These are phyloP conservation scores for Microctenopoma lineatum DNA, from an alignment of 2,797 vertebrate species.

Conservation along the genomic window DNA sequence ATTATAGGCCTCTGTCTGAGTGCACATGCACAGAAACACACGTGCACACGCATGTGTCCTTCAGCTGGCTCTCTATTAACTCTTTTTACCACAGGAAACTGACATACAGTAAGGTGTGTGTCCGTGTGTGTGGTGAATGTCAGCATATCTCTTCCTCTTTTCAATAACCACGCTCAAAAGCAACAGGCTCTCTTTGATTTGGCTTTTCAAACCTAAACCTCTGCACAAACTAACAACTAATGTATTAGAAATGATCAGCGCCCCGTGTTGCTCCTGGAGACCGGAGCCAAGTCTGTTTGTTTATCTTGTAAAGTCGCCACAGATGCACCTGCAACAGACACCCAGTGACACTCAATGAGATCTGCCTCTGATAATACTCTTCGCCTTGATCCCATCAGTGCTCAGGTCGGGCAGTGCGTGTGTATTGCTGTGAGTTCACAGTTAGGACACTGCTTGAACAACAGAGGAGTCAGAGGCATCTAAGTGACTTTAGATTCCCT, in stretches of 20 bases:
- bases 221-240: background rate
- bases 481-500: background rate
- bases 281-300: conserved; percentile 21
- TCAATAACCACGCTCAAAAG: background rate
- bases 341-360: conserved; percentile 43
- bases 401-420: background rate
- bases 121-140: background rate
- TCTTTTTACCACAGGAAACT: background rate
- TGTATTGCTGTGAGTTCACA: conserved; percentile 25
- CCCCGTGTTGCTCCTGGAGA: conserved; percentile 23
- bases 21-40: conserved; percentile 24
- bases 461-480: conserved; percentile 12
- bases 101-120: background rate
- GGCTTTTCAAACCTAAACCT: no score
- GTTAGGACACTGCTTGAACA: conserved; percentile 25
- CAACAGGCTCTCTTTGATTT: background rate
- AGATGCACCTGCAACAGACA: conserved; percentile 29
- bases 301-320: conserved; percentile 17
- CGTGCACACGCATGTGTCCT: conserved; percentile 14
- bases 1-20: conserved; percentile 56
- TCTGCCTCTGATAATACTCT: conserved; percentile 43
- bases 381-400: conserved; percentile 52
- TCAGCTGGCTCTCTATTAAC: conserved; percentile 21
- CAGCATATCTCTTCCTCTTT: background rate
- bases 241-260: conserved; percentile 18